Conservation (phyloP, 2,113 vertebrate genomes). For the Odontesthes bonariensis region DNA sequence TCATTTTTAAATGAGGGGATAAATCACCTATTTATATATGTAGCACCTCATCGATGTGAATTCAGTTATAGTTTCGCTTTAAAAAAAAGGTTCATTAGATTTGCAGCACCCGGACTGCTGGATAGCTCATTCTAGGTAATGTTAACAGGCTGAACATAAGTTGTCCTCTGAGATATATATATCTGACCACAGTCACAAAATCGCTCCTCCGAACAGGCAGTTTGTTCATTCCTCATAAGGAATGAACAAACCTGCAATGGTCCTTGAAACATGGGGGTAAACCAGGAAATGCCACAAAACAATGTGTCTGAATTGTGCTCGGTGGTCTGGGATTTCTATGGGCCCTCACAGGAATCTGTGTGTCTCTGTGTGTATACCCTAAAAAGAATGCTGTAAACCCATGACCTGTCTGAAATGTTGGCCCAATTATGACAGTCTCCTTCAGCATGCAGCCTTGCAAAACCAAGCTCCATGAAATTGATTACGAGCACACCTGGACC, state of each 20-base stretch:
- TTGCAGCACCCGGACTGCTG: conserved; percentile 36
- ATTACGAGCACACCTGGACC: conserved; percentile 75
- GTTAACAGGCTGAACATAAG: conserved; percentile 47
- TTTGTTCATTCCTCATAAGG: conserved; percentile 43
- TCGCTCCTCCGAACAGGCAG: conserved; percentile 44
- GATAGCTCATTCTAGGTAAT: conserved; percentile 51
- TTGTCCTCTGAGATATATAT: conserved; percentile 57
- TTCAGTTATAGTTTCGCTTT: conserved; percentile 57
- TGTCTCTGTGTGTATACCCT: conserved; percentile 22
- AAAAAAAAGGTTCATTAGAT: conserved; percentile 46
- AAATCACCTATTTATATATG: not conserved
- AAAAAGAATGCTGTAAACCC: conserved; percentile 60
- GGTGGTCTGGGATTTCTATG: conserved; percentile 64
- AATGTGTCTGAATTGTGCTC: conserved; percentile 74
- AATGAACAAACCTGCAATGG: conserved; percentile 61
- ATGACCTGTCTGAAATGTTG: conserved; percentile 73
- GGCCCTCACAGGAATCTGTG: conserved; percentile 51
- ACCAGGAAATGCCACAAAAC: conserved; percentile 65
- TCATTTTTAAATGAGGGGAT: not conserved
- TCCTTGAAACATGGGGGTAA: conserved; percentile 71
- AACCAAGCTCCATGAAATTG: conserved; percentile 76
- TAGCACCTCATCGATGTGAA: conserved; percentile 31
- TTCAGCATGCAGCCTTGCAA: conserved; percentile 74
- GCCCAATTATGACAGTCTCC: conserved; percentile 75
- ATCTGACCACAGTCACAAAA: conserved; percentile 53